These are phyloP conservation scores for Oryctes rhinoceros DNA, from an alignment of 1,140 invertebrate species.

Conservation along the genomic window DNA sequence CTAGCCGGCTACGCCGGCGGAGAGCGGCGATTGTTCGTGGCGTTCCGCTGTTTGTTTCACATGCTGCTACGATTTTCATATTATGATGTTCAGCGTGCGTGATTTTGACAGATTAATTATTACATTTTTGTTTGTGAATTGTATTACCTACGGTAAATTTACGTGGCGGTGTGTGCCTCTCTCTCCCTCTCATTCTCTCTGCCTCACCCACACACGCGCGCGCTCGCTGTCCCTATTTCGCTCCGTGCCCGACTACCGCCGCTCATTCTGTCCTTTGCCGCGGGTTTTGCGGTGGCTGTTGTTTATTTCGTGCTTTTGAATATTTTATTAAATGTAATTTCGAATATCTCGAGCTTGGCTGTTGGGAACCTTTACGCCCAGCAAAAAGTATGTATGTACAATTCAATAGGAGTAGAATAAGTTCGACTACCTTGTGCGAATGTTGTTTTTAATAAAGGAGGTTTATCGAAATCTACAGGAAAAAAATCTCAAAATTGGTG, in stretches of 20 bases:
- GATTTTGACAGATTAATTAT: conserved; percentile 61
- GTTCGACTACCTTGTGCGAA: too few species aligned
- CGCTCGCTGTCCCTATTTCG: too few species aligned
- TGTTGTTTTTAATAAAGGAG: too few species aligned
- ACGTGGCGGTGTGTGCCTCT: conserved; percentile 26
- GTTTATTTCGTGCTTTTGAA: conserved; percentile 44
- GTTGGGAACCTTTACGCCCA: too few species aligned
- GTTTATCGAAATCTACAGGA: too few species aligned
- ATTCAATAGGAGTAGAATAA: too few species aligned
- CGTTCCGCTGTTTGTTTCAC: conserved; percentile 52
- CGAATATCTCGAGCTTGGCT: background rate
- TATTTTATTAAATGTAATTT: conserved; percentile 46
- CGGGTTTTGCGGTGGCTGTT: background rate
- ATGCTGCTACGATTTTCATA: conserved; percentile 55
- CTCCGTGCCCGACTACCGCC: background rate
- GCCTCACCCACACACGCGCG: too few species aligned
- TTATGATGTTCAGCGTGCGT: conserved; percentile 58
- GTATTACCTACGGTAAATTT: conserved; percentile 50
- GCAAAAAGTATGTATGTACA: too few species aligned
- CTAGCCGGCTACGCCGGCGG: background rate
- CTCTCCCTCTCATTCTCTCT: background rate
- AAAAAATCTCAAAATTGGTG: too few species aligned
- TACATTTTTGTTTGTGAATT: conserved; percentile 57
- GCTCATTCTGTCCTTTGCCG: background rate
- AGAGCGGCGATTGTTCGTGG: conserved; percentile 50